Evolutionary conservation across 2,888 invertebrate genomes (phyloP).

Genomic region (Gastrophysa polygoni): DNA sequence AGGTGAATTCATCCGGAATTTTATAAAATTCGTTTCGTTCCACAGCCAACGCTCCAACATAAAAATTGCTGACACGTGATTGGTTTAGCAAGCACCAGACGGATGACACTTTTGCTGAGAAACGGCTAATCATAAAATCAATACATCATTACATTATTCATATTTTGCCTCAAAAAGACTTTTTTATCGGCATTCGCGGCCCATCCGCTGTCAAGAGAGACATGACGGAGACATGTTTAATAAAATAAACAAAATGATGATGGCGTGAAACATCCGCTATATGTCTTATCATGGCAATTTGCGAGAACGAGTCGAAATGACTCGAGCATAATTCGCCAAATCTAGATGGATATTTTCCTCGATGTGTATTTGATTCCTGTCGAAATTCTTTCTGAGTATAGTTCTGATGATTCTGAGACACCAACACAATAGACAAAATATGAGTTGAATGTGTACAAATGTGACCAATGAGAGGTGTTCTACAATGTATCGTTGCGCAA

Average conservation of each 20-base stretch:
- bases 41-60: constrained; percentile 17
- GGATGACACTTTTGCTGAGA: constrained; percentile 41
- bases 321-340: constrained; percentile 22
- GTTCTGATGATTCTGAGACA: no score
- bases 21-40: constrained; percentile 33
- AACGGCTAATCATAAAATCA: constrained; percentile 47
- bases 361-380: no score
- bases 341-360: no score
- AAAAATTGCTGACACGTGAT: constrained; percentile 47
- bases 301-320: constrained; percentile 13
- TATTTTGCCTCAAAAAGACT: constrained; percentile 28
- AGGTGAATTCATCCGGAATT: constrained; percentile 40
- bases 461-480: no score
- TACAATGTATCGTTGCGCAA: no score
- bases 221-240: constrained; percentile 20
- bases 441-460: no score
- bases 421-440: no score
- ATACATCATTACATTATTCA: constrained; percentile 46
- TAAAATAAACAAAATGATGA: constrained; percentile 26
- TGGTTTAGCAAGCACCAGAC: constrained; percentile 41
- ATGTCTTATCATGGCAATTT: not conserved
- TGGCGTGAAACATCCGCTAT: not conserved
- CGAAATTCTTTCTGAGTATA: no score
- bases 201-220: constrained; percentile 10
- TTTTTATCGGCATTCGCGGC: constrained; percentile 23